These are phyloP conservation scores for Sebastes itinus DNA, from an alignment of 2,797 vertebrate species.

Conservation along the genomic window DNA sequence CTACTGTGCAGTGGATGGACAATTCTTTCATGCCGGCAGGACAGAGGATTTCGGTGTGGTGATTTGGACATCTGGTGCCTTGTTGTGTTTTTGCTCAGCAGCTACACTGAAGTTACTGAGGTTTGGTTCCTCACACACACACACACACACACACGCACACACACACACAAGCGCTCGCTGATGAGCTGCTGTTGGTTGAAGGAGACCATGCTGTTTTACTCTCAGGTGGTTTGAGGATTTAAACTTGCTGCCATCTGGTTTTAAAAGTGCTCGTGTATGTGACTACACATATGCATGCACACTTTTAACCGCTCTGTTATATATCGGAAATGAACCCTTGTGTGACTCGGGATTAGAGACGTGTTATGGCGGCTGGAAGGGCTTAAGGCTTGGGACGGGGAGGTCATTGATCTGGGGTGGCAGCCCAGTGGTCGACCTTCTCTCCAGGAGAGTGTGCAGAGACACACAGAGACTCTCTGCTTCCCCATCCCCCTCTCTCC, in stretches of 20 bases:
- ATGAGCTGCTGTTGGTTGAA: slow-evolving; percentile 5
- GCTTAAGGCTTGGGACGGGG: background rate
- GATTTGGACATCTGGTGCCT: slow-evolving; percentile 22
- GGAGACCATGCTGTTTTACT: slow-evolving; percentile 22
- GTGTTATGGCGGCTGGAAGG: slow-evolving; percentile 23
- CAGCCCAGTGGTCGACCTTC: slow-evolving; percentile 11
- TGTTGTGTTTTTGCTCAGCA: slow-evolving; percentile 13
- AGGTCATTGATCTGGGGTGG: slow-evolving; percentile 44
- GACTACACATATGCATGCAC: background rate
- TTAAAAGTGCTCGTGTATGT: background rate
- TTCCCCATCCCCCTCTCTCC: background rate
- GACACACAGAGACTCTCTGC: slow-evolving; percentile 2
- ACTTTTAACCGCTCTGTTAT: slow-evolving; percentile 27
- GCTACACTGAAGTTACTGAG: background rate
- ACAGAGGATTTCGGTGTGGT: background rate
- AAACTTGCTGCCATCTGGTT: slow-evolving; percentile 22
- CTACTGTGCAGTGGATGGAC: background rate
- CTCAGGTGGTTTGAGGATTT: slow-evolving; percentile 22
- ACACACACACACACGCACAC: background rate
- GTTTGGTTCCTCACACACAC: background rate
- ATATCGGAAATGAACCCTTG: slow-evolving; percentile 21
- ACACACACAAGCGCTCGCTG: background rate
- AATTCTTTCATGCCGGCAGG: background rate
- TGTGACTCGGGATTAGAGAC: slow-evolving; percentile 30
- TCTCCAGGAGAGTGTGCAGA: slow-evolving; percentile 28